Conservation (phyloP, 2,888 invertebrate genomes). For the Drosophila antonietae region DNA sequence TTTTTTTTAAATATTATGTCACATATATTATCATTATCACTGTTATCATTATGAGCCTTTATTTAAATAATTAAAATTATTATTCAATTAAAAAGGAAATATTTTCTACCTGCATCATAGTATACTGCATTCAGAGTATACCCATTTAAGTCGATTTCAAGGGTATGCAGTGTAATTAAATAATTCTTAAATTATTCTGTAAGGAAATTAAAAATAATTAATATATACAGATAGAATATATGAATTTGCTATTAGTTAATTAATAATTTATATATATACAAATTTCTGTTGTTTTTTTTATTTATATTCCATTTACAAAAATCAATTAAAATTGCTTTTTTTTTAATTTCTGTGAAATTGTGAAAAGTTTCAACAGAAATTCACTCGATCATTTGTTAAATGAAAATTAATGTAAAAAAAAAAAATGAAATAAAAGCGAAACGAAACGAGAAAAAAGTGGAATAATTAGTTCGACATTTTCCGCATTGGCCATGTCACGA, state of each 20-base stretch:
- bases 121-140: too few species aligned
- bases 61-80: too few species aligned
- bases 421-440: not conserved
- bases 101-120: too few species aligned
- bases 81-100: too few species aligned
- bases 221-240: not conserved
- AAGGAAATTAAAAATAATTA: not conserved
- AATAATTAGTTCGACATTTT: constrained; percentile 47
- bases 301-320: not conserved
- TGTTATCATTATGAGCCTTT: too few species aligned
- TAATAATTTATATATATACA: not conserved
- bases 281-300: not conserved
- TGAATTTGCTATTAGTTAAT: not conserved
- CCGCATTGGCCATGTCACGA: constrained; percentile 57
- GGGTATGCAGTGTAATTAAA: not conserved
- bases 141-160: not conserved
- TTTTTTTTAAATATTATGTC: too few species aligned
- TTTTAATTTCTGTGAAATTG: constrained; percentile 4
- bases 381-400: constrained; percentile 35
- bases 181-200: not conserved
- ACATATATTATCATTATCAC: too few species aligned
- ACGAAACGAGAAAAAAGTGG: constrained; percentile 12
- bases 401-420: constrained; percentile 20
- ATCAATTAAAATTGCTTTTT: not conserved
- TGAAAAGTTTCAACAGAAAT: constrained; percentile 27